Evolutionary conservation across 1,140 invertebrate genomes (phyloP), one percentile per base, ranked within the genome.

Genomic region (Euura lappo): DNA sequence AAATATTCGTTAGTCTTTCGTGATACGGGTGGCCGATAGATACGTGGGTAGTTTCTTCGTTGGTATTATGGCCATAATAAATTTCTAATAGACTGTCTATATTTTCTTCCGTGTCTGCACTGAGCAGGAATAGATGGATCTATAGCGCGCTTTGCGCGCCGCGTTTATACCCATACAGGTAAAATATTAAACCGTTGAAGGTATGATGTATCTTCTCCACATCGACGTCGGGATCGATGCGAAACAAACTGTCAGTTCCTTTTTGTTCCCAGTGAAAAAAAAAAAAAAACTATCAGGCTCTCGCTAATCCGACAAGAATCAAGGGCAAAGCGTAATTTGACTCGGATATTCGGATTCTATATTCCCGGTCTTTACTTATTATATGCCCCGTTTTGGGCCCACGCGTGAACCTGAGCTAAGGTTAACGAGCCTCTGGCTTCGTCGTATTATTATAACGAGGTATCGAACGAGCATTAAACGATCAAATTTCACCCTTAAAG

Each of bases 361-460:
- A 28, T 28, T 28, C 28, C 28, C 28, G 28, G 28, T 28, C 28
- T 28, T 28, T 28, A 28, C 28, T 28, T 28, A 28, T 28, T 28
- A 28, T 28, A 28, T 28, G 28, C 28, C 51, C 51, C 3, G 51
- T 60, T 60, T 60, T 60, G 13, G 13, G 13, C 13, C 8, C 10
- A 8, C 13, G 51, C 13, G 51, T 6, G 13, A 6, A 60, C 51
- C 6, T n/a, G 2, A 60, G 51, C 8, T 11, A 60, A 60, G 51
- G 51, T 60, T 60, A 60, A 60, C 51, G 51, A 60, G 51, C 8
- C 10, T 3, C 13, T n/a, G 51, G 13, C 51, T 60, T 60, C 6
- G 13, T 60, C 51, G 51, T n/a, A 60, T 60, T 60, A 60, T 60
- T 60, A 60, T 60, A 60, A 60, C 51, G 51, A 60, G 51, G 51